phyloP scores from a whole-genome alignment of 1,140 invertebrate species.

The Philaenus spumarius region DNA sequence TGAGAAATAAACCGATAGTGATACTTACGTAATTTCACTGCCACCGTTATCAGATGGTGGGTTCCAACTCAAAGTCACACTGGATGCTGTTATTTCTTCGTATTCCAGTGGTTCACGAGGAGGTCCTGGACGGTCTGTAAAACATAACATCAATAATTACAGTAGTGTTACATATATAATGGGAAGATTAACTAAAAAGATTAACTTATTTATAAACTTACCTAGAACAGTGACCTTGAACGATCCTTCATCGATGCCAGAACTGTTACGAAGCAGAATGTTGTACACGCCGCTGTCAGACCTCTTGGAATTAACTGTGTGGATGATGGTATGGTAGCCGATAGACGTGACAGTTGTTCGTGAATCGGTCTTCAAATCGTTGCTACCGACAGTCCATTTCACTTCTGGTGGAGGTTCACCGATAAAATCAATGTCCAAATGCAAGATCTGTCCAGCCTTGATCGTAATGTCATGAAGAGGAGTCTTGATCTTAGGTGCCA shows the following conservation, averaged over 20 bases:
- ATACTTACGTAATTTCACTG: constrained; percentile 77
- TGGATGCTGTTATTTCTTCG: constrained; percentile 88
- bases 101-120: constrained; percentile 85
- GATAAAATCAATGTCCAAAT: constrained; percentile 87
- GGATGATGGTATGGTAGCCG: constrained; percentile 84
- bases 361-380: constrained; percentile 63
- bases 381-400: constrained; percentile 72
- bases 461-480: constrained; percentile 80
- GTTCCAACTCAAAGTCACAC: constrained; percentile 92
- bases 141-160: background rate
- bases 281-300: constrained; percentile 79
- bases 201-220: constrained; percentile 34
- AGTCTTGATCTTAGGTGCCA: constrained; percentile 89
- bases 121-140: constrained; percentile 68
- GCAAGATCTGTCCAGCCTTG: constrained; percentile 88
- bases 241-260: constrained; percentile 82
- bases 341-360: constrained; percentile 82
- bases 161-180: background rate
- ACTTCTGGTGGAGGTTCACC: constrained; percentile 85
- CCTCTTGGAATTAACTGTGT: constrained; percentile 82
- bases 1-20: background rate
- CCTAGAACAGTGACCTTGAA: constrained; percentile 82
- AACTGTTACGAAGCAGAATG: constrained; percentile 75
- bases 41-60: constrained; percentile 91
- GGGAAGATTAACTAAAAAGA: background rate